Percentiles rank a stretch among this genome's conserved stretches.
These are phyloP conservation scores for Glyphotaelius pellucidus DNA, from an alignment of 2,888 invertebrate genomes.

Conservation along the genomic window DNA sequence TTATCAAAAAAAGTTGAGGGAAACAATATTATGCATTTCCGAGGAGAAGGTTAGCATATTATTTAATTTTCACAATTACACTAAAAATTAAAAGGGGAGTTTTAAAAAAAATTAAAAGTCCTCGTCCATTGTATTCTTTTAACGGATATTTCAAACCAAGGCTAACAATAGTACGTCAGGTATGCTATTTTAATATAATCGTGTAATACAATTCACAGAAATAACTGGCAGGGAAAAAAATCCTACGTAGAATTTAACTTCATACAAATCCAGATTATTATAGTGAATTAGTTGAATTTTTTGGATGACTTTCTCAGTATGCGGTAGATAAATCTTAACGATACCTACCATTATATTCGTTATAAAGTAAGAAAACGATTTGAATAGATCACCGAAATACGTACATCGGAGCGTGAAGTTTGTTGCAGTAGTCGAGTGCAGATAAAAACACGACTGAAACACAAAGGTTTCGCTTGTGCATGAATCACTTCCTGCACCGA, in stretches of 20 bases:
- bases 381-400: constrained; percentile 19
- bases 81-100: background rate
- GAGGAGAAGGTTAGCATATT: background rate
- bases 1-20: background rate
- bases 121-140: background rate
- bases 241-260: background rate
- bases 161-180: background rate
- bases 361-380: constrained; percentile 15
- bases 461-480: background rate
- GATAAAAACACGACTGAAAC: constrained; percentile 24
- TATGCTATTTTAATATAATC: background rate
- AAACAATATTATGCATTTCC: background rate
- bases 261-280: background rate
- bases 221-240: background rate
- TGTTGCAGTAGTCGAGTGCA: constrained; percentile 18
- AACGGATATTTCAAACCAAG: background rate
- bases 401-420: constrained; percentile 35
- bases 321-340: background rate
- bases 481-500: constrained; percentile 4
- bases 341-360: background rate
- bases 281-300: background rate
- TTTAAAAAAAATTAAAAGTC: background rate
- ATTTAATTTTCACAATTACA: background rate
- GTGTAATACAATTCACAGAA: background rate
- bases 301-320: background rate